phyloP scores from a whole-genome alignment of 2,797 vertebrate genomes.

The Neopelma chrysocephalum region DNA sequence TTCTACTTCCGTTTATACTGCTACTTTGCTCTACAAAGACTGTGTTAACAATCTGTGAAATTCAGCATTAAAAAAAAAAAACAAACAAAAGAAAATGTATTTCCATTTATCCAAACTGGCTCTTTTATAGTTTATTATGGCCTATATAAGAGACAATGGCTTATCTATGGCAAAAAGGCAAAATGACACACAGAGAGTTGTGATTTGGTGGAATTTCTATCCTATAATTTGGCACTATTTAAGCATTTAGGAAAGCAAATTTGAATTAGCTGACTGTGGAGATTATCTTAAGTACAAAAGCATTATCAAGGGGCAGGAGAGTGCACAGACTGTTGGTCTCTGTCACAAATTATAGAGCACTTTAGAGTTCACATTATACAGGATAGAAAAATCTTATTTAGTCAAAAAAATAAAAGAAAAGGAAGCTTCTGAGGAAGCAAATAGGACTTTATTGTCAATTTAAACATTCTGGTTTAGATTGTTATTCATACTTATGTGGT shows the following conservation, averaged over 20 bases:
- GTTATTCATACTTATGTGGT: background rate
- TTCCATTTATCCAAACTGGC: background rate
- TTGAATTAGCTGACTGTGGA: background rate
- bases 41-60: background rate
- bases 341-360: background rate
- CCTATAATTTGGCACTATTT: background rate
- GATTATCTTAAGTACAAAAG: background rate
- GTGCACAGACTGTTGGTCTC: background rate
- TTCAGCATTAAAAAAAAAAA: background rate
- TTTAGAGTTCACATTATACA: background rate
- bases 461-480: background rate
- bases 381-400: background rate
- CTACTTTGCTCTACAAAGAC: background rate
- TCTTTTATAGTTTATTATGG: background rate
- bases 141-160: background rate
- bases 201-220: background rate
- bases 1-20: background rate
- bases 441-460: background rate
- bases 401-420: background rate
- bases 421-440: background rate
- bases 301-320: background rate
- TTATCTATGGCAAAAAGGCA: background rate
- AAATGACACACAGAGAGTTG: background rate
- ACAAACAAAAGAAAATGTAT: background rate
- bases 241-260: background rate